These are phyloP conservation scores for Pteromalus puparum DNA, from an alignment of 1,140 invertebrate genomes.

Conservation along the genomic window DNA sequence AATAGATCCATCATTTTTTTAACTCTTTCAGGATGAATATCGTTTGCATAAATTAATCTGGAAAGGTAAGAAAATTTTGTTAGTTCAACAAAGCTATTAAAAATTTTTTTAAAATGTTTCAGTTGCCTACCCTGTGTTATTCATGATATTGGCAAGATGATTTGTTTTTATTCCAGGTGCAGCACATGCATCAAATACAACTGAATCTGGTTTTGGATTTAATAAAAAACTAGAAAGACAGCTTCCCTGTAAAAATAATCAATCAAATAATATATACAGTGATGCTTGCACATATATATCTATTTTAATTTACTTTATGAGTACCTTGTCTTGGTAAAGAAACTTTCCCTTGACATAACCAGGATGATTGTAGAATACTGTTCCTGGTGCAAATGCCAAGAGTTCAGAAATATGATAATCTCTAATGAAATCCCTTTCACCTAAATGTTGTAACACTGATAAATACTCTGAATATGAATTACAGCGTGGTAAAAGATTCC, in stretches of 20 bases:
- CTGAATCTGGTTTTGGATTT: constrained; percentile 80
- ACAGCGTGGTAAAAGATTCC: constrained; percentile 76
- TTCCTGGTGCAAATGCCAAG: constrained; percentile 86
- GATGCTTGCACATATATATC: constrained; percentile 16
- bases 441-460: constrained; percentile 77
- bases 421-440: constrained; percentile 82
- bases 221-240: constrained; percentile 88
- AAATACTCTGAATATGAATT: constrained; percentile 77
- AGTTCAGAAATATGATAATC: constrained; percentile 91
- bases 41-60: constrained; percentile 88
- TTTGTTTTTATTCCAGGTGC: constrained; percentile 97
- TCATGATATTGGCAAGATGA: constrained; percentile 89
- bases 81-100: neutral
- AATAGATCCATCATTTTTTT: constrained; percentile 81
- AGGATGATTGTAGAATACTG: constrained; percentile 81
- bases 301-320: constrained; percentile 12
- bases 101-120: constrained; percentile 6
- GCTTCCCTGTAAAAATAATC: constrained; percentile 82
- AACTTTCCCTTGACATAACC: constrained; percentile 84
- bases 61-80: constrained; percentile 6
- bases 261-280: neutral
- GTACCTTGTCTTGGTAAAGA: constrained; percentile 94
- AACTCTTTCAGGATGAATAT: constrained; percentile 83
- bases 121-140: constrained; percentile 81
- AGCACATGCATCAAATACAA: constrained; percentile 93